Base-by-base conservation (phyloP, 2,888 invertebrate species). In the Rhimphoctona megacephalus region DNA sequence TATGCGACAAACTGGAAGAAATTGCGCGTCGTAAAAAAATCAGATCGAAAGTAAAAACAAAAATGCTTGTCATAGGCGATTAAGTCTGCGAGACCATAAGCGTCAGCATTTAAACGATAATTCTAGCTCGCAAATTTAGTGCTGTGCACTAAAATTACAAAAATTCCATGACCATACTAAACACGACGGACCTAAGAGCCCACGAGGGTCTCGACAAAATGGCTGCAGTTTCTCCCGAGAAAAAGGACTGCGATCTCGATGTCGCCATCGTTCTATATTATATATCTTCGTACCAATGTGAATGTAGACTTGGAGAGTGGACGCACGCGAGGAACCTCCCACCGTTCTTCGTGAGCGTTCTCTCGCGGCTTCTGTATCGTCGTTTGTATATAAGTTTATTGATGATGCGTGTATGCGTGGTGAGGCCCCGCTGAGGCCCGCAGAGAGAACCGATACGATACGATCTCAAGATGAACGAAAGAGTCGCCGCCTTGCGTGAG, bases 271-370 rank as follows among this genome's bases (percentile, higher is more conserved):
- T 54, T 36, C 77, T 19, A n/a, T 0, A 36, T 39, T 19, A 49
- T 30, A 64, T 33, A 46, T 64, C 33, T 22, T 33, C 57, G 33
- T 64, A 66, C 77, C 64, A 77, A 72, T 46, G 64, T 11, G 64
- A 22, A 52, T 5, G 72, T 49, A 25, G 73, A 84, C 74, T 80
- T 33, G 72, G 54, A 46, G 76, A 72, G 19, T 64, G 76, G 74
- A 80, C 76, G 46, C 70, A 85, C 85, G 83, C 85, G 79, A 80
- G 79, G 85, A 82, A 72, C 85, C 76, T 85, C 85, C 85, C 76
- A 85, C 79, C 73, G 78, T 79, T 83, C 61, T 43, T 49, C 57
- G 66, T 61, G 46, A 74, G 66, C 61, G 49, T 49, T 69, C 33
- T 76, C 39, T 77, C 73, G 79, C 14, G 43, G 73, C 77, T 83